A percentile compares a stretch with the other conserved stretches of the same genome.
These are phyloP conservation scores for Acanthurus leucopareius DNA, from an alignment of 2,797 vertebrate species.

Conservation along the genomic window DNA sequence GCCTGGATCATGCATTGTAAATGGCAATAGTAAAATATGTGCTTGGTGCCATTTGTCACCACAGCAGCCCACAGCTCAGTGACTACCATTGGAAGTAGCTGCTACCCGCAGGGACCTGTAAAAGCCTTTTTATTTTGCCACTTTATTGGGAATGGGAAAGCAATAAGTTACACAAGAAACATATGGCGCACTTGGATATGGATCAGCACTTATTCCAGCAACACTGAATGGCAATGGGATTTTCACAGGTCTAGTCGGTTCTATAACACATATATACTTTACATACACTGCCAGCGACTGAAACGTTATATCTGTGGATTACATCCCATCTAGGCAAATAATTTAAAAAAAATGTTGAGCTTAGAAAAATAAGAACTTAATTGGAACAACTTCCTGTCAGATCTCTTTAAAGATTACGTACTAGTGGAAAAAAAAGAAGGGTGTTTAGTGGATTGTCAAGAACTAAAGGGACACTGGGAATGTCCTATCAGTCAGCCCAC, in stretches of 20 bases:
- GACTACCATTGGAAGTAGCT: constrained; percentile 77
- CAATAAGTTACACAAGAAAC: constrained; percentile 82
- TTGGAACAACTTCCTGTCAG: background rate
- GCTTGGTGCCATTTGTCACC: constrained; percentile 80
- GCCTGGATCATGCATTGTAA: constrained; percentile 80
- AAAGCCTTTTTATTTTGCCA: constrained; percentile 85
- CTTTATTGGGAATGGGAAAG: constrained; percentile 84
- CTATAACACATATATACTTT: constrained; percentile 18
- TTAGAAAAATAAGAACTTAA: background rate
- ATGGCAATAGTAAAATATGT: constrained; percentile 82
- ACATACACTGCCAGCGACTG: constrained; percentile 9
- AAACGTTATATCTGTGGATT: constrained; percentile 16
- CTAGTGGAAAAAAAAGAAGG: background rate
- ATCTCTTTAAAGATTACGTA: background rate
- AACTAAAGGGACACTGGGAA: no score
- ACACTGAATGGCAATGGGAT: constrained; percentile 54
- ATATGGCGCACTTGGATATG: constrained; percentile 78
- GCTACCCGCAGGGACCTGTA: constrained; percentile 81
- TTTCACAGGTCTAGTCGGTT: constrained; percentile 48
- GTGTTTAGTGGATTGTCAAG: no score
- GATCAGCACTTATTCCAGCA: constrained; percentile 73
- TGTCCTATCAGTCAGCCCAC: no score
- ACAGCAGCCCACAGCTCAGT: constrained; percentile 77
- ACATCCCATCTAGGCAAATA: background rate
- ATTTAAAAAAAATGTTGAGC: background rate